phyloP scores from a whole-genome alignment of 2,888 invertebrate species.

The Girardia tigrina region DNA sequence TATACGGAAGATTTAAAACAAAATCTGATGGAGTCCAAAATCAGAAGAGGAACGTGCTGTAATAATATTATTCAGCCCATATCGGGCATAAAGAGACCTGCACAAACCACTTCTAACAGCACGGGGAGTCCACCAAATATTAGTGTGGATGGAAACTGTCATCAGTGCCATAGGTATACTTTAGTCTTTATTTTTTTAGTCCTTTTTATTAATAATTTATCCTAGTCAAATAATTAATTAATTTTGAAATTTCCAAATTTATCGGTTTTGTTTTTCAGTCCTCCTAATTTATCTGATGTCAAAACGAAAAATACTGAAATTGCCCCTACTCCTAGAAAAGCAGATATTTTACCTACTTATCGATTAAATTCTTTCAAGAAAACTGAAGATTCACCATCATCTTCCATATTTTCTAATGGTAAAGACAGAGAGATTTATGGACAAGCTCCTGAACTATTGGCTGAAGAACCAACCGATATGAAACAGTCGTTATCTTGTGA shows the following conservation, averaged over 20 bases:
- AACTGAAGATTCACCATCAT: constrained; percentile 21
- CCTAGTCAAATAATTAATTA: background rate
- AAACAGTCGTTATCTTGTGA: background rate
- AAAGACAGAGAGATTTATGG: constrained; percentile 24
- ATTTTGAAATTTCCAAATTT: background rate
- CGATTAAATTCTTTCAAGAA: background rate
- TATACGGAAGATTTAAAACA: constrained; percentile 12
- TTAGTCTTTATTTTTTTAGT: background rate
- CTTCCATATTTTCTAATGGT: constrained; percentile 17
- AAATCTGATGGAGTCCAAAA: background rate
- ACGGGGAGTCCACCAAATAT: constrained; percentile 9
- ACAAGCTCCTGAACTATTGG: background rate
- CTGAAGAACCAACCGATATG: background rate
- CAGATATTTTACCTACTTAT: constrained; percentile 5
- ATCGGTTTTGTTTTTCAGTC: background rate
- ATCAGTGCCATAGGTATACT: background rate
- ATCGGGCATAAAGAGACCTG: background rate
- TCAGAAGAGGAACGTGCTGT: background rate
- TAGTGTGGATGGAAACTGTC: constrained; percentile 13
- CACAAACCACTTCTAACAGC: background rate
- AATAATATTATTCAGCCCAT: constrained; percentile 15
- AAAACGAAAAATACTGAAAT: constrained; percentile 2
- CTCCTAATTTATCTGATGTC: background rate
- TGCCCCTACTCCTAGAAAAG: constrained; percentile 15
- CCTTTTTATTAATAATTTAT: background rate